These are phyloP conservation scores for Noctuana brunneofusca DNA, from an alignment of 2,888 invertebrate species.

Conservation along the genomic window DNA sequence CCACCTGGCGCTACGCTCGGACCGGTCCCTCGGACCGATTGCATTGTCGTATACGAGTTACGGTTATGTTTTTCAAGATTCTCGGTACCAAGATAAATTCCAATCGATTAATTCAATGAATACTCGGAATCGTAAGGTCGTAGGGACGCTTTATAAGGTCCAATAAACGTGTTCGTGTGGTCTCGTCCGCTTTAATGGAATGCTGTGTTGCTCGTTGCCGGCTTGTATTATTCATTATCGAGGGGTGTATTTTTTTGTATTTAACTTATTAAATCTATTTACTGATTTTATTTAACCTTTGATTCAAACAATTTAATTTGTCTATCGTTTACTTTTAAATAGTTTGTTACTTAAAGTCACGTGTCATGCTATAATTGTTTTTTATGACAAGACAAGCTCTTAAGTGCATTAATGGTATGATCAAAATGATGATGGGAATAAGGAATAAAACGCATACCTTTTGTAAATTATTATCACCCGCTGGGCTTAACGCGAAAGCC, in stretches of 20 bases:
- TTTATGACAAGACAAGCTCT: too few species aligned
- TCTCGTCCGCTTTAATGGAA: conserved; percentile 15
- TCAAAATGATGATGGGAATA: not conserved
- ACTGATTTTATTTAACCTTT: not conserved
- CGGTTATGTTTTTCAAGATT: conserved; percentile 32
- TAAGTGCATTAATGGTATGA: too few species aligned
- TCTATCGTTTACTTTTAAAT: too few species aligned
- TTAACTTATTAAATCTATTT: not conserved
- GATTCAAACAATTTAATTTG: not conserved
- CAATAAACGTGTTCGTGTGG: conserved; percentile 18
- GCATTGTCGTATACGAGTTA: conserved; percentile 29
- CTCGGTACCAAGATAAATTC: conserved; percentile 34
- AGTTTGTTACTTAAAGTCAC: too few species aligned
- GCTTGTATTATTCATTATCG: not conserved
- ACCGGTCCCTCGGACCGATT: conserved; percentile 14
- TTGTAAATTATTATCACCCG: not conserved
- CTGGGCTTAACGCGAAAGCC: not conserved
- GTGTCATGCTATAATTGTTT: too few species aligned
- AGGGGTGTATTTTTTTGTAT: not conserved
- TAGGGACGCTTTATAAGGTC: conserved; percentile 21
- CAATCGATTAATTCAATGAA: conserved; percentile 30
- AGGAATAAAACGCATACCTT: not conserved
- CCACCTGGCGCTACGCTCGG: conserved; percentile 26
- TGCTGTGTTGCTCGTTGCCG: conserved; percentile 8
- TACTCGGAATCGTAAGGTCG: conserved; percentile 32